Evolutionary conservation across 1,140 invertebrate species (phyloP).

Genomic region (Anastrepha ludens): DNA sequence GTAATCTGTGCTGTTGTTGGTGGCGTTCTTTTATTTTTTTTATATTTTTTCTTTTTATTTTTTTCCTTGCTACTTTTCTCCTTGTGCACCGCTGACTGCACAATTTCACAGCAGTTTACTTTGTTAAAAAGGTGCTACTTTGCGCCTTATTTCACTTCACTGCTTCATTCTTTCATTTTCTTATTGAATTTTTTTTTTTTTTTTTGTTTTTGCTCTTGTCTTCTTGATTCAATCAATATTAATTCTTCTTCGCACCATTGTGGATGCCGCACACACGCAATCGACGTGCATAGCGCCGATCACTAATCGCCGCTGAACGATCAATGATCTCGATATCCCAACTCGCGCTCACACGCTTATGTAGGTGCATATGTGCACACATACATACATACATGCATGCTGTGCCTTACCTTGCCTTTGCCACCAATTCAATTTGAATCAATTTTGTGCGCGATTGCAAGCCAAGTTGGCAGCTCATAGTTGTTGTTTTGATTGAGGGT

Average conservation of each 20-base stretch:
- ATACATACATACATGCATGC: not conserved
- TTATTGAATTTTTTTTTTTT: not conserved
- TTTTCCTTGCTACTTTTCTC: not conserved
- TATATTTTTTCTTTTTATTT: not conserved
- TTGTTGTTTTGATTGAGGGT: slow-evolving; percentile 47
- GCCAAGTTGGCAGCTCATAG: not conserved
- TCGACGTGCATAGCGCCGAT: slow-evolving; percentile 8
- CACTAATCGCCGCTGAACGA: slow-evolving; percentile 41
- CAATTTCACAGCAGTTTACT: slow-evolving; percentile 41
- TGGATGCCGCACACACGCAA: not conserved
- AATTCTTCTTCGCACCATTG: slow-evolving; percentile 15
- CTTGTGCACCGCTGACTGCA: not conserved
- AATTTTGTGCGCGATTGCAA: slow-evolving; percentile 39
- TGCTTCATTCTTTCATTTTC: not conserved
- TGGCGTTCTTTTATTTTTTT: not conserved
- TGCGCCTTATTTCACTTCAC: slow-evolving; percentile 29
- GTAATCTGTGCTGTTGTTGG: not conserved
- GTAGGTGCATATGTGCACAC: not conserved
- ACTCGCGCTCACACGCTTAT: not conserved
- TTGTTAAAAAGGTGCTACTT: slow-evolving; percentile 46
- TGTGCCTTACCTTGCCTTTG: not conserved
- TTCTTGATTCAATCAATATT: slow-evolving; percentile 25
- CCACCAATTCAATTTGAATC: slow-evolving; percentile 44
- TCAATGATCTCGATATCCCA: slow-evolving; percentile 46
- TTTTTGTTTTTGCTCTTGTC: not conserved